Conservation (phyloP, 2,888 invertebrate genomes). For the Leucophenga maculata region DNA sequence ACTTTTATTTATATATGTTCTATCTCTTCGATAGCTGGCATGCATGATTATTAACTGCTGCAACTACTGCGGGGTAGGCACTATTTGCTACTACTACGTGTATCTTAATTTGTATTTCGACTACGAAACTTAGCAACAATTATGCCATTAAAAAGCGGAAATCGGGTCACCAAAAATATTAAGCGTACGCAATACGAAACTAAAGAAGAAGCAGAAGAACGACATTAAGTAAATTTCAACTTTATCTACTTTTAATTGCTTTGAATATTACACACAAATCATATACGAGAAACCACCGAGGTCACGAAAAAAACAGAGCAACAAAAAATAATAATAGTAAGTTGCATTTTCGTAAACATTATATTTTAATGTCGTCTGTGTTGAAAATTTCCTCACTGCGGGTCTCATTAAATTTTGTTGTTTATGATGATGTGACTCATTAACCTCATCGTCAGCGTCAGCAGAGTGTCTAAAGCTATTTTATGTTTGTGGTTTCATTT, state of each 20-base stretch:
- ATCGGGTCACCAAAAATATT: constrained; percentile 58
- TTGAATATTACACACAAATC: constrained; percentile 55
- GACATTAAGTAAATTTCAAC: constrained; percentile 64
- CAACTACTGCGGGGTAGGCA: not conserved
- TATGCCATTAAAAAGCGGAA: constrained; percentile 65
- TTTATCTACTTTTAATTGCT: constrained; percentile 64
- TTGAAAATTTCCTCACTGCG: no score
- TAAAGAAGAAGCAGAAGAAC: constrained; percentile 37
- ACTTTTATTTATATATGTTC: not conserved
- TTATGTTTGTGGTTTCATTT: constrained; percentile 10
- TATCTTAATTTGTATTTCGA: no score
- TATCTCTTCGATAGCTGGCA: not conserved
- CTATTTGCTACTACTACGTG: not conserved
- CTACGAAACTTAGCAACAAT: no score
- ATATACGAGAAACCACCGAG: not conserved
- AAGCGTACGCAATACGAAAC: not conserved
- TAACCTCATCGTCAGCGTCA: constrained; percentile 48
- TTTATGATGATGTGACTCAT: constrained; percentile 64
- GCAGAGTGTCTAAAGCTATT: not conserved
- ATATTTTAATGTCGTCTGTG: no score
- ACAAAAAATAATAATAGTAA: no score
- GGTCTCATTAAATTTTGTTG: constrained; percentile 37
- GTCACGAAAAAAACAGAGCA: not conserved
- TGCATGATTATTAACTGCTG: not conserved
- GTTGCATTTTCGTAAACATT: no score